Base-by-base conservation (phyloP, 1,140 invertebrate genomes). In the Matsumurasca onukii region DNA sequence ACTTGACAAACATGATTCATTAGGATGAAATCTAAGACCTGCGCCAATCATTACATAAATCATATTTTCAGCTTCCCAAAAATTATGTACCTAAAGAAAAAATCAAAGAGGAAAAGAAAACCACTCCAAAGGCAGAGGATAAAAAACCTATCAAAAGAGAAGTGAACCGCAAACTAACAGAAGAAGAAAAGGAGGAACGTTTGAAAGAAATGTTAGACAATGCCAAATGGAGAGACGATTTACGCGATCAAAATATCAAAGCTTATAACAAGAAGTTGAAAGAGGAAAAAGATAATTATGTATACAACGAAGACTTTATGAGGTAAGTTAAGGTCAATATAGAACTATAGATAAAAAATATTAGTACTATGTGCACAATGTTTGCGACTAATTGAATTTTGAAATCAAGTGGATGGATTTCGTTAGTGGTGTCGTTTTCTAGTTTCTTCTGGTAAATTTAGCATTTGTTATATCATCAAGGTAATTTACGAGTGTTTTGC, bases 161-260 rank as follows among this genome's bases (percentile, higher is more conserved):
- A 9, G 31, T 68, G 31, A 66, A 68, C 70, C 34, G 17, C 61
- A 69, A 59, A 75, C 71, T 91, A 55, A 82, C 83, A 20, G 86
- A 88, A 70, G 83, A 86, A 71, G 93, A 95, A 77, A 89, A 88
- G 71, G 87, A 93, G 75, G 81, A 80, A 52, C 82, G 82, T 66
- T 78, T 91, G 68, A 81, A 83, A 59, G 92, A 94, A 81, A 97
- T 97, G 94, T 89, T 91, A 83, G 78, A 83, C 29, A 90, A 94
- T 82, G 92, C 90, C 0, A 80, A 82, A 67, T 86, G 86, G 84
- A 80, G 90, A 9, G 89, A 93, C 66, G 85, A 86, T 69, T 85
- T 90, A 75, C 78, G 91, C 66, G 81, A 81, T 49, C 81, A 81
- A 72, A 88, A 86, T 73, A 83, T 92, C 0, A 85, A 83, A 72